Evolutionary conservation across 1,140 invertebrate species (phyloP).

Genomic region (Octopus sinensis): DNA sequence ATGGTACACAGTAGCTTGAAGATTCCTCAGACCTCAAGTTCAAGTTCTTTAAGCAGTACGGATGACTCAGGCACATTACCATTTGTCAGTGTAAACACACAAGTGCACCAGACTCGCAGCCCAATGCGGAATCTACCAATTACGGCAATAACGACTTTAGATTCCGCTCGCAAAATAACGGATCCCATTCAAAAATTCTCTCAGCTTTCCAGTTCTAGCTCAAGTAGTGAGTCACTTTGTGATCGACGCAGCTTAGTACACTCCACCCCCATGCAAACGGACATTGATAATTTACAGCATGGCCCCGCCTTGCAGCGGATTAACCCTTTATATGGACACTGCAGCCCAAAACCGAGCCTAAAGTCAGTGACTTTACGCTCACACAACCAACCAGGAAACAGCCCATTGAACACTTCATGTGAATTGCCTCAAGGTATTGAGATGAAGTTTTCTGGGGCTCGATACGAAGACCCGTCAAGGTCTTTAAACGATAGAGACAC

Average conservation of each 20-base stretch:
- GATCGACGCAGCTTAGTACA: neutral
- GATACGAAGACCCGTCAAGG: constrained; percentile 35
- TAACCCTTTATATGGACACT: constrained; percentile 22
- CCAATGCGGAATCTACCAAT: neutral
- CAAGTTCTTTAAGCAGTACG: constrained; percentile 37
- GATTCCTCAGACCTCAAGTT: constrained; percentile 30
- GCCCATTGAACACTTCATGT: neutral
- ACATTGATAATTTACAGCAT: neutral
- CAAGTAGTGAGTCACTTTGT: constrained; percentile 39
- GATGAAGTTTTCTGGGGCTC: constrained; percentile 34
- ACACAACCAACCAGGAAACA: constrained; percentile 24
- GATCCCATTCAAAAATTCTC: constrained; percentile 43
- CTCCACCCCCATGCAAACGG: neutral
- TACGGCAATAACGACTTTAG: neutral
- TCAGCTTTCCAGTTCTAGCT: constrained; percentile 48
- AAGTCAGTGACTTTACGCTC: neutral
- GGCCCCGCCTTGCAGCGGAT: constrained; percentile 21
- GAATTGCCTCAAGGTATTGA: constrained; percentile 48
- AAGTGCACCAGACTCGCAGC: neutral
- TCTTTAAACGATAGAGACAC: constrained; percentile 20
- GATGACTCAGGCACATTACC: constrained; percentile 37
- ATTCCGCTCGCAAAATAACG: constrained; percentile 9
- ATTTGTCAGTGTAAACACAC: constrained; percentile 31
- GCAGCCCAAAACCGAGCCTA: neutral
- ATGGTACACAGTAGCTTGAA: constrained; percentile 24